Evolutionary conservation across 2,888 invertebrate species (phyloP).

Genomic region (Tenthredo distinguenda): DNA sequence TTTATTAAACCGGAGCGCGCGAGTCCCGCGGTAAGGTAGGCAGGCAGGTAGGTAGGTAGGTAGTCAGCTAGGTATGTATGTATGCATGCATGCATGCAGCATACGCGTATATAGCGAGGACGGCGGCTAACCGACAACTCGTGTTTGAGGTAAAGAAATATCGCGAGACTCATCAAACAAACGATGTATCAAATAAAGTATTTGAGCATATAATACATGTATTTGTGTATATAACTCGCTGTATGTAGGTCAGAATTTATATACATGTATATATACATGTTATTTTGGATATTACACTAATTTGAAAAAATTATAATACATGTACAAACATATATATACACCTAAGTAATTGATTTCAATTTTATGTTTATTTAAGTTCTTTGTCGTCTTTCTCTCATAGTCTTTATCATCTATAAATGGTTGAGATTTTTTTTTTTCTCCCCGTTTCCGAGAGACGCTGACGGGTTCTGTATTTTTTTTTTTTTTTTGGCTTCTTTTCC

Average conservation of each 20-base stretch:
- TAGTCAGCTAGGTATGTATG: no score
- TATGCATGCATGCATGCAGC: not conserved
- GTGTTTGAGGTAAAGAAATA: not conserved
- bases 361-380: no score
- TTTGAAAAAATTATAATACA: no score
- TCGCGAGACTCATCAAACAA: not conserved
- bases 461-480: not conserved
- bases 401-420: no score
- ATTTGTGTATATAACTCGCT: not conserved
- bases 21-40: not conserved
- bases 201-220: not conserved
- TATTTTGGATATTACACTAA: not conserved
- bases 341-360: no score
- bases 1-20: constrained; percentile 3
- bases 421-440: not conserved
- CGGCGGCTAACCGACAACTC: no score
- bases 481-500: not conserved
- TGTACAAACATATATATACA: no score
- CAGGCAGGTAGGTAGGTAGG: not conserved
- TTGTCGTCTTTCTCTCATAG: no score
- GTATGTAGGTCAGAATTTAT: constrained; percentile 6
- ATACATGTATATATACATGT: not conserved
- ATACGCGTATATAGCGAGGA: not conserved
- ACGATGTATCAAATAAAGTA: not conserved
- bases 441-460: no score